Conservation (phyloP, 1,140 invertebrate species). For the Hermatobates lingyangjiaoensis region DNA sequence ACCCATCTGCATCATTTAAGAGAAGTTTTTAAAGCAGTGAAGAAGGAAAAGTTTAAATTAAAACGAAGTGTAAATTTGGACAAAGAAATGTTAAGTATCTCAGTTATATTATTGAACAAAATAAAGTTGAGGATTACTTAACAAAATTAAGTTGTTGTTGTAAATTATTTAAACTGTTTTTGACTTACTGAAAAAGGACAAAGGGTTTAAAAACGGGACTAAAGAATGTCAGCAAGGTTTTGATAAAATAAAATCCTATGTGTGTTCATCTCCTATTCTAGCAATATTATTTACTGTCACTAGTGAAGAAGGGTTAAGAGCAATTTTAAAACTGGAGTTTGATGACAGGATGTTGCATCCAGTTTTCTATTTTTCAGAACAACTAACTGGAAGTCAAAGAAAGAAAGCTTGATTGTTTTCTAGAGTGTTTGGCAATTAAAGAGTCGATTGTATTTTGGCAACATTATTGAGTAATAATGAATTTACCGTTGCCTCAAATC, state of each 20-base stretch:
- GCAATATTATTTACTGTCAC: conserved; percentile 23
- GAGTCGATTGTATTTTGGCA: conserved; percentile 25
- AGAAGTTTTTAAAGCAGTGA: too few species aligned
- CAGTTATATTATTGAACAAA: too few species aligned
- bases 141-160: conserved; percentile 13
- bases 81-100: too few species aligned
- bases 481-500: conserved; percentile 23
- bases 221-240: conserved; percentile 20
- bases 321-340: conserved; percentile 21
- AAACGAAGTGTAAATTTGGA: too few species aligned
- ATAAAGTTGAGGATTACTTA: too few species aligned
- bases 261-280: conserved; percentile 20
- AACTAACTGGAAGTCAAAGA: conserved; percentile 20
- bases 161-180: conserved; percentile 14
- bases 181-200: conserved; percentile 20
- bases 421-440: conserved; percentile 24
- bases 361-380: conserved; percentile 21
- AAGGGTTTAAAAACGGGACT: conserved; percentile 19
- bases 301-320: conserved; percentile 20
- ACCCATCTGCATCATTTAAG: too few species aligned
- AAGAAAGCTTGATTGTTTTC: conserved; percentile 21
- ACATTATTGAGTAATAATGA: conserved; percentile 22
- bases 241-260: conserved; percentile 20
- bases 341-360: conserved; percentile 17
- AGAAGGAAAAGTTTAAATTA: too few species aligned